Evolutionary conservation across 2,888 invertebrate genomes (phyloP), one percentile per base, ranked within the genome.

Genomic region (Lasioglossum pauxillum): DNA sequence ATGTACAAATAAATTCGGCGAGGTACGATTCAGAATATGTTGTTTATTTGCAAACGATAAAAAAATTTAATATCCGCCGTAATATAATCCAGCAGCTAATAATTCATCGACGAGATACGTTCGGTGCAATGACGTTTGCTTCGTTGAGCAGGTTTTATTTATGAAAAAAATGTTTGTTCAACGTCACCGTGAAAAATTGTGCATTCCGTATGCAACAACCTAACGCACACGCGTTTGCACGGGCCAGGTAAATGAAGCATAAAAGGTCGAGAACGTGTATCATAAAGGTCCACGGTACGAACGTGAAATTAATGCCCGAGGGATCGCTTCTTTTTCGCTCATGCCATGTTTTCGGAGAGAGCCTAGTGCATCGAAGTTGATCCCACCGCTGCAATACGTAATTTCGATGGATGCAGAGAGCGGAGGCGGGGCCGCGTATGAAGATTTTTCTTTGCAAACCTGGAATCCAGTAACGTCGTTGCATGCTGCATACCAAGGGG

Each of bases 331-430:
- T 19, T 31, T 31, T 64, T 7, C 27, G 31, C 16, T 31, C 31
- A 2, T n/a, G 19, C 19, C 31, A 31, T 31, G 64, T 64, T 64
- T 64, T 64, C 64, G 64, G 7, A 31, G 64, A 64, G 64, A 31
- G 64, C 31, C 64, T 64, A n/a, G 31, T 8, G 64, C 64, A 16
- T 64, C 31, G 64, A 64, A 64, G 64, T 64, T 64, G 64, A 64
- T 35, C 64, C 64, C 64, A 19, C 31, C 64, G 69, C 38, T 38
- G 69, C 38, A 38, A 41, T 69, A 69, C 69, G 38, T 38, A 38
- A 38, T 69, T 41, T 38, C 35, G 41, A 44, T 64, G 64, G 64
- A 27, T 10, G 31, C 0, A 10, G 41, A n/a, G 8, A n/a, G 19
- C 31, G 31, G 8, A 64, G 64, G 31, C 16, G 31, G 64, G 19